Evolutionary conservation across 2,888 invertebrate species (phyloP), one percentile per base, ranked within the genome.

Genomic region (Priocnemis perturbator): DNA sequence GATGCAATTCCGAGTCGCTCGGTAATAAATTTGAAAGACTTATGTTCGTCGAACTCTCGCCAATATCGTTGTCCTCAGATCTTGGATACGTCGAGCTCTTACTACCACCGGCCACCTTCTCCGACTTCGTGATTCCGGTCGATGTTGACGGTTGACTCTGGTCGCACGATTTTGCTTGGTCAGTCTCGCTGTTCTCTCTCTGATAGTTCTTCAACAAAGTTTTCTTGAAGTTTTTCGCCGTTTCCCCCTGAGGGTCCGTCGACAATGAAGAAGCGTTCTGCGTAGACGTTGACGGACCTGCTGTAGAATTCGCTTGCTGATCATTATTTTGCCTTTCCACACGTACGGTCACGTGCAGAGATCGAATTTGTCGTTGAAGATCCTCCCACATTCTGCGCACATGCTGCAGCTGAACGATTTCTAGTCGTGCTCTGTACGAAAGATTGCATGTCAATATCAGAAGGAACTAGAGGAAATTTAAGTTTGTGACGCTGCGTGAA

Each of bases 321-420:
- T 78, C 68, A 47, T 74, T 74, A 23, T 61, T 69, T 11, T 58
- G 65, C 48, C 74, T 69, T 20, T 78, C 76, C 3, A 77, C 74
- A 3, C 90, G 89, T 0, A 90, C 90, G 77, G 91, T 90, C 70
- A 91, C 87, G 74, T 92, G 90, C 64, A 92, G 84, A 76, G 90
- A 86, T 68, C 91, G 87, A 76, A 94, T 91, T 64, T 93, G 92
- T 48, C 92, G 87, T 23, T 92, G 91, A 70, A 94, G 89, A 81
- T 92, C 92, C 69, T 93, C 91, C 91, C 94, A 93, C 91, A 94
- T 91, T 44, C 89, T 90, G 9, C 93, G 91, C 63, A 94, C 90
- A 78, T 92, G 91, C 75, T 92, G 91, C 79, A 94, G 87, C 67
- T 88, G 86, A n/a, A 81, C 72, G 23, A 89, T 87, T 71, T 89